Evolutionary conservation across 92 coral and sea anemone species (phyloP), one percentile per base, ranked within the genome.

Genomic region (Desmophyllum pertusum): DNA sequence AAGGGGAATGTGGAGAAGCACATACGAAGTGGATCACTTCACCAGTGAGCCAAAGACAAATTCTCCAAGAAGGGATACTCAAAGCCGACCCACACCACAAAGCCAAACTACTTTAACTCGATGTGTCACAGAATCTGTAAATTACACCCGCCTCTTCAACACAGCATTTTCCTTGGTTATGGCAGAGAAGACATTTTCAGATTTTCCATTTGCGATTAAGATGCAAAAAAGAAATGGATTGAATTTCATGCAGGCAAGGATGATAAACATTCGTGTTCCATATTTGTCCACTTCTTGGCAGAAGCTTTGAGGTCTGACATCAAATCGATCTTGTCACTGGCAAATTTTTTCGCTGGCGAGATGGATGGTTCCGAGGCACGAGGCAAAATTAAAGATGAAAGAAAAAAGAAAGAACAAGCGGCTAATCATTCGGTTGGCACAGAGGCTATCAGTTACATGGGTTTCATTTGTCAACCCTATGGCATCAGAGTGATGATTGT

Each of bases 371-470:
- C 71, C 35, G 46, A 67, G 42, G 73, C 73, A 14, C 45, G 73
- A 67, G n/a, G n/a, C n/a, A 67, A 67, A 67, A 67, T 43, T 43
- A 67, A 67, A 43, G 73, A 67, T 67, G 42, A 67, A n/a, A n/a
- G n/a, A n/a, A n/a, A n/a, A n/a, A n/a, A n/a, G 79, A 51, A 77
- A 55, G 89, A 85, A 85, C 72, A 85, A 85, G 79, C 72, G 64
- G 79, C 66, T 77, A 75, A 77, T 70, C 51, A 85, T 85, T 37
- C 83, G 88, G 39, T 35, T 85, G 70, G 83, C 88, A 77, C 70
- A 85, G 84, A 77, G 73, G 79, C 84, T 85, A 69, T 85, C 88
- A 53, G 88, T 85, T 50, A 85, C 84, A 35, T 67, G 83, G 88
- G 71, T 77, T 50, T 77, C 89, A 55, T 67, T 85, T 38, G 88